Conservation (phyloP, 2,888 invertebrate genomes). For the Agrochola lota region DNA sequence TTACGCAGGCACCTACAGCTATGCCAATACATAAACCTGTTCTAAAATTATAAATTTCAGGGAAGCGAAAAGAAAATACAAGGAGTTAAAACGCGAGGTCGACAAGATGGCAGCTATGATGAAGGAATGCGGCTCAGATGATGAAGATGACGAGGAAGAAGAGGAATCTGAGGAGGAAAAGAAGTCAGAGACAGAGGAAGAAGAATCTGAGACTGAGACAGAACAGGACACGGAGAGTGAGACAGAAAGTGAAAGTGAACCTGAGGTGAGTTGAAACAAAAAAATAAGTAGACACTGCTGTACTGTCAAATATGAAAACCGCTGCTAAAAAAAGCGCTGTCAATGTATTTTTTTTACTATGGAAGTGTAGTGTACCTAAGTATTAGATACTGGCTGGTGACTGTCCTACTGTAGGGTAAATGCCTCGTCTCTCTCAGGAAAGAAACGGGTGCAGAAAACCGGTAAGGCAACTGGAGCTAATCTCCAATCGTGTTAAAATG, state of each 20-base stretch:
- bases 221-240: slow-evolving; percentile 93
- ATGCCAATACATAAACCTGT: background rate
- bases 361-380: no score
- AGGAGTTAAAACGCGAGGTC: slow-evolving; percentile 95
- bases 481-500: no score
- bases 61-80: slow-evolving; percentile 95
- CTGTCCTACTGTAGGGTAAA: no score
- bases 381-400: no score
- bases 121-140: slow-evolving; percentile 94
- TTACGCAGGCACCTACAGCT: background rate
- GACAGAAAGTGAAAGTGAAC: slow-evolving; percentile 92
- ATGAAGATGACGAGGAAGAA: slow-evolving; percentile 92
- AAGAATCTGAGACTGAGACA: slow-evolving; percentile 92
- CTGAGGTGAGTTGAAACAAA: slow-evolving; percentile 86
- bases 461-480: no score
- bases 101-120: slow-evolving; percentile 97
- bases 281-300: background rate
- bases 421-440: no score
- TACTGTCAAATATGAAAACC: background rate
- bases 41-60: slow-evolving; percentile 73
- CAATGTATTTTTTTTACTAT: no score
- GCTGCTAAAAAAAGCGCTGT: background rate
- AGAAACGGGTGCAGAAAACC: no score
- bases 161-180: slow-evolving; percentile 91
- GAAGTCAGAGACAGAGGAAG: slow-evolving; percentile 89